Conservation (phyloP, 2,797 vertebrate genomes). For the Phaenicophaeus curvirostris region DNA sequence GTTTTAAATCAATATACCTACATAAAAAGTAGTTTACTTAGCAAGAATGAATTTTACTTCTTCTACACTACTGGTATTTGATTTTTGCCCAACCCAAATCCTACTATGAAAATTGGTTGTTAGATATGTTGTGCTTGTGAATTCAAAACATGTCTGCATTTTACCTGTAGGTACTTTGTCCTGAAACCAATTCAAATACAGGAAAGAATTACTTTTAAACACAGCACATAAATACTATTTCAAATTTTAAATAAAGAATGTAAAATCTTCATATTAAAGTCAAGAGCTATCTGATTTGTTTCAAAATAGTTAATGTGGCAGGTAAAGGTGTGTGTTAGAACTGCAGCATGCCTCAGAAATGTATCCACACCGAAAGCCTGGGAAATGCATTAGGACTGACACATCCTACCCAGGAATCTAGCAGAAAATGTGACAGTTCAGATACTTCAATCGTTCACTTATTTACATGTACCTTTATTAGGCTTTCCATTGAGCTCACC, state of each 20-base stretch:
- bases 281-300: not conserved
- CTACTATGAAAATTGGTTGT: not conserved
- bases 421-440: not conserved
- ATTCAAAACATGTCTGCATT: not conserved
- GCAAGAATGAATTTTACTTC: not conserved
- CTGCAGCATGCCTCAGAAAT: not conserved
- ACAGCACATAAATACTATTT: not conserved
- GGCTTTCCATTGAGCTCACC: not conserved
- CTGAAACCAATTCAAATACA: not conserved
- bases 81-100: not conserved
- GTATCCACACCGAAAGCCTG: not conserved
- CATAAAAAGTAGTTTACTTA: not conserved
- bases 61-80: not conserved
- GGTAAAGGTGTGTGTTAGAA: not conserved
- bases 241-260: not conserved
- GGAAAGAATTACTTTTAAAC: not conserved
- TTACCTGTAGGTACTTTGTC: not conserved
- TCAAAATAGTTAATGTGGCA: not conserved
- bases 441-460: not conserved
- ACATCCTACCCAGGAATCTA: not conserved
- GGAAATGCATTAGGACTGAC: not conserved
- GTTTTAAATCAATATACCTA: not conserved
- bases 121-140: not conserved
- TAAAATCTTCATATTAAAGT: not conserved
- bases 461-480: not conserved